Base-by-base conservation (phyloP, 2,113 vertebrate species). In the Plecturocebus donacophilus region DNA sequence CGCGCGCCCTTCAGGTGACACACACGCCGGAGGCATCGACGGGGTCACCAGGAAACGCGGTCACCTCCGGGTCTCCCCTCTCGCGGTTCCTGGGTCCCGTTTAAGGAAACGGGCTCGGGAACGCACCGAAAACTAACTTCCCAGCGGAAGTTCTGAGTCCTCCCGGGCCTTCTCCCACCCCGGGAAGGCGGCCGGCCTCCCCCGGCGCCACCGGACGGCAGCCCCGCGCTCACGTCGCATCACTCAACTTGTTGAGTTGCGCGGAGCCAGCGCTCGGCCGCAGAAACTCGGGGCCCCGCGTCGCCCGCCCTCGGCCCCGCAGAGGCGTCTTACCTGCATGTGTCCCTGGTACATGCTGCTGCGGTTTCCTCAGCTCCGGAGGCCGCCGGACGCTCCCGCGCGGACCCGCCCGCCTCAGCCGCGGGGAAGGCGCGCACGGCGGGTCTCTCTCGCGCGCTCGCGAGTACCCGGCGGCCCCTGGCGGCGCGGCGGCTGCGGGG, bases 281-380 rank as follows among this genome's bases (percentile, higher is more conserved):
- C 92, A 10, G 89, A 8, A 98, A 98, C 83, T 98, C 97, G 70
- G 17, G 66, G 5, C 61, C 10, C 19, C 82, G 0, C 86, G 58
- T 40, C 10, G 0, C 49, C 0, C 61, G 20, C 49, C 56, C 27
- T 71, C 47, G 32, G 49, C 49, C 61, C 14, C 45, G 7, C 3
- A 83, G 79, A 54, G 75, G 79, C 45, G 83, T 80, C 99, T 99
- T 98, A 99, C 99, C 99, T 99, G 99, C 98, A 99, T 99, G 98
- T 99, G 99, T 98, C 99, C 99, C 98, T 99, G 99, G 99, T 99
- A 99, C 99, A 99, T 99, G 70, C 97, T 99, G 99, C 98, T 97
- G 0, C 0, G 23, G 86, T 96, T 64, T 97, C 64, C 81, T 83
- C 93, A 1, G 94, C 94, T 96, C 97, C 97, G n/a, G 97, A 73